Evolutionary conservation across 2,888 invertebrate species (phyloP), one percentile per base, ranked within the genome.

Genomic region (Esperia sulphurella): DNA sequence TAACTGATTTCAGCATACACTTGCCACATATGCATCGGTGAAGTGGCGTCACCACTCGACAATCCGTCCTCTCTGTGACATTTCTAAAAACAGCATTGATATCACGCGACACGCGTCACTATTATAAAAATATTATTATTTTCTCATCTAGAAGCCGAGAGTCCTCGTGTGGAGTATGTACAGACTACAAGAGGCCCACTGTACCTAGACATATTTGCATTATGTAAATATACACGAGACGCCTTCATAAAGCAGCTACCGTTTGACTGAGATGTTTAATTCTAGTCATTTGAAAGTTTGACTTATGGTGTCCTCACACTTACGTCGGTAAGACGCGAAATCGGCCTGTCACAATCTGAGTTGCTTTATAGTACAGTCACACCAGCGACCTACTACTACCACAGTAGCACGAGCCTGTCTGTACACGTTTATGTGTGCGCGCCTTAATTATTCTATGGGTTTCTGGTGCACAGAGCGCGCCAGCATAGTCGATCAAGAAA

Each of bases 171-270:
- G 38, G 46, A 65, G 66, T 61, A 60, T 63, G 59, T 61, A 55
- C 59, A 61, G 21, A 64, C 46, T 49, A 49, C 46, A 48, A 65
- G 66, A 55, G 61, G 55, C 57, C 70, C 65, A 66, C 42, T 41
- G 60, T 58, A 52, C 51, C 54, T 45, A 56, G 48, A 47, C 52
- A 48, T 63, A 58, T 67, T 67, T 65, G 57, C 59, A 54, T 55
- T 51, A 52, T 43, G 53, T 56, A 49, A 56, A 56, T 49, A 55
- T 52, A 50, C 53, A 50, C 53, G 49, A 35, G n/a, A 46, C 42
- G 8, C 2, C 28, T 21, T 21, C 21, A 37, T 41, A 37, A 41
- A 41, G 14, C 49, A 21, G 49, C 49, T 50, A 46, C 49, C 49
- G 49, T 46, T 50, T 40, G 42, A 41, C 41, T 40, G 14, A 33